A percentile compares a stretch with the other conserved stretches of the same genome.
Conservation (phyloP, 1,140 invertebrate genomes). For the Melitaea cinxia region DNA sequence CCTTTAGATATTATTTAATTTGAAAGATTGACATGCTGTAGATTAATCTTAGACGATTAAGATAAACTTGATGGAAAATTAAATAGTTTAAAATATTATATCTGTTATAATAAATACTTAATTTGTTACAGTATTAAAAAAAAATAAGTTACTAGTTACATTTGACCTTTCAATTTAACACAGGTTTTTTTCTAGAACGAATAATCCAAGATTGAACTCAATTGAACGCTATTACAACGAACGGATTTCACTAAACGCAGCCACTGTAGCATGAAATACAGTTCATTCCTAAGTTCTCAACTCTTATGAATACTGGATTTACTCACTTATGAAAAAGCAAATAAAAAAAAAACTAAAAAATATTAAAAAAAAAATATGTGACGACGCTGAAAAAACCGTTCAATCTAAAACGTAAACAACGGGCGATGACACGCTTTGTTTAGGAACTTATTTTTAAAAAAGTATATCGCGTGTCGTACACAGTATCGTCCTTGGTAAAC, state of each 20-base stretch:
- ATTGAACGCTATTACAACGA: background rate
- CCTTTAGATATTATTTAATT: no score
- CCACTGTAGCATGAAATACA: conserved; percentile 25
- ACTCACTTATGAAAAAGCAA: background rate
- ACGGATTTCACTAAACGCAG: conserved; percentile 21
- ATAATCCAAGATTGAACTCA: background rate
- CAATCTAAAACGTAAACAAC: conserved; percentile 14
- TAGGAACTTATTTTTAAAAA: background rate
- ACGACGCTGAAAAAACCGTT: conserved; percentile 12
- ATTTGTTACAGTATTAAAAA: no score
- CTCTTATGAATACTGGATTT: background rate
- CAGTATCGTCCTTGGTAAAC: conserved; percentile 50
- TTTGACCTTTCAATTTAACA: no score
- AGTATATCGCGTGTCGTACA: conserved; percentile 43
- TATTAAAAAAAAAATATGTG: background rate
- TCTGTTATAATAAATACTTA: no score
- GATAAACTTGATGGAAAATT: no score
- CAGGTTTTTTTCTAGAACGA: no score
- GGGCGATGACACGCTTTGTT: background rate
- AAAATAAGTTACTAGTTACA: no score
- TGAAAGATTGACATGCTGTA: no score
- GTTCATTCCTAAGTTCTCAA: conserved; percentile 20
- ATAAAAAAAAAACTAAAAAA: background rate
- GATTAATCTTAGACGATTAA: no score
- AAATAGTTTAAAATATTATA: no score